Conservation (phyloP, 2,113 vertebrate species). For the Pedetes capensis region DNA sequence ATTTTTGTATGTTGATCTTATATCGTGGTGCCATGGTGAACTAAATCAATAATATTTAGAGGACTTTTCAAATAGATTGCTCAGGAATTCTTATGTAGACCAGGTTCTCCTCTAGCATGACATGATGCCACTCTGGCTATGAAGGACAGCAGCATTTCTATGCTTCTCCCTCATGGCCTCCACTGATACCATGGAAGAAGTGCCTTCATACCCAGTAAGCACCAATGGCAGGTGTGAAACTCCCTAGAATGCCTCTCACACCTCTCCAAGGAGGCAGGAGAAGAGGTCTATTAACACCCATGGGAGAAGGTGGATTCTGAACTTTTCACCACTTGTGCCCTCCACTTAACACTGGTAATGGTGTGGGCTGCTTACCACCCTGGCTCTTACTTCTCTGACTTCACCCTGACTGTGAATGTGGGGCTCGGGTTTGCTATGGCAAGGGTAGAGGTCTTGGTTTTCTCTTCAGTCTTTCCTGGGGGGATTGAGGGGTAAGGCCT, state of each 20-base stretch:
- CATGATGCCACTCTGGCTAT: neutral
- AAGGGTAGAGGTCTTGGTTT: neutral
- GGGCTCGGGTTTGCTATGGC: fast-evolving
- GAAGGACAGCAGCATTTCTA: neutral
- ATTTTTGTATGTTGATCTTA: neutral
- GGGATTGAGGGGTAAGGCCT: neutral
- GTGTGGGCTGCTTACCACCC: too few species aligned
- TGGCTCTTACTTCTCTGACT: too few species aligned
- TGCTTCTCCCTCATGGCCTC: fast-evolving
- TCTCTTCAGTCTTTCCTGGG: neutral
- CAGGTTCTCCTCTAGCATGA: neutral
- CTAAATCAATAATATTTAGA: neutral
- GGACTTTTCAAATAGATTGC: neutral
- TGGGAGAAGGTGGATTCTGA: too few species aligned
- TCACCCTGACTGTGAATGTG: too few species aligned
- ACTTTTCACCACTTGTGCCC: too few species aligned
- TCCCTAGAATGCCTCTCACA: neutral
- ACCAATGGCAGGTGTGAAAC: neutral
- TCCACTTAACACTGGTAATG: too few species aligned
- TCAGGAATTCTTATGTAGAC: neutral
- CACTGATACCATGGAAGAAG: neutral
- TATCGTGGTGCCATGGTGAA: neutral
- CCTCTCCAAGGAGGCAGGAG: neutral
- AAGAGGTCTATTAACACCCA: neutral
- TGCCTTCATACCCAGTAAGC: neutral